Percentiles rank a stretch among this genome's conserved stretches.
Evolutionary conservation across 2,888 invertebrate genomes (phyloP).

Genomic region (Chloromyia formosa): DNA sequence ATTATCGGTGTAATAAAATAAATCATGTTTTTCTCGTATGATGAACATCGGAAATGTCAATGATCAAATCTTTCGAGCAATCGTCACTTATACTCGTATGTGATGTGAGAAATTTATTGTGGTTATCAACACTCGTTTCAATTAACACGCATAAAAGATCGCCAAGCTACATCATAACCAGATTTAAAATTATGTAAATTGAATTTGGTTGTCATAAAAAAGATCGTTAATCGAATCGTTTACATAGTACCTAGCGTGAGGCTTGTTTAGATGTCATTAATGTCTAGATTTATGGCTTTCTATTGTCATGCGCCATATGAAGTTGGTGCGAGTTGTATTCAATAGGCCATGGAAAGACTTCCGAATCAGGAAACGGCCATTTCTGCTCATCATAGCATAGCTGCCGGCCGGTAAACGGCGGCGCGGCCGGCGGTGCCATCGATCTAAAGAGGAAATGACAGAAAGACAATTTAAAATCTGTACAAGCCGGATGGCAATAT

Average conservation of each 20-base stretch:
- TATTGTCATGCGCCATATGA: background rate
- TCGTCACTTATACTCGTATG: background rate
- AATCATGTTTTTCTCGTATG: no score
- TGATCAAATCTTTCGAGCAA: constrained; percentile 18
- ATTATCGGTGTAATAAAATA: no score
- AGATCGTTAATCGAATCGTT: constrained; percentile 35
- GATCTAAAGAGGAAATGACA: constrained; percentile 12
- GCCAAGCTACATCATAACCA: background rate
- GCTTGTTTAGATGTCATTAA: constrained; percentile 20
- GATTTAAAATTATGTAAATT: constrained; percentile 33
- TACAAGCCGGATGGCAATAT: constrained; percentile 21
- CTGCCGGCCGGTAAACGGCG: background rate
- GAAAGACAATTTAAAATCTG: background rate
- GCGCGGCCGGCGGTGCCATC: background rate
- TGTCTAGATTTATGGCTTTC: constrained; percentile 22
- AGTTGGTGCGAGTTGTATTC: background rate
- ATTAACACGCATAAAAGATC: background rate
- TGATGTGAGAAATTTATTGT: constrained; percentile 21
- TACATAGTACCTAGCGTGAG: constrained; percentile 20
- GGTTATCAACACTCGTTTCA: background rate
- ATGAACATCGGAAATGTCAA: constrained; percentile 8
- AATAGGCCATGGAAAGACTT: constrained; percentile 25
- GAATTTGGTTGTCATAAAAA: constrained; percentile 25
- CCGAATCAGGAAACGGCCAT: background rate
- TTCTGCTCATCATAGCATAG: background rate